phyloP scores from a whole-genome alignment of 2,888 invertebrate genomes.

The Graphium colonna region DNA sequence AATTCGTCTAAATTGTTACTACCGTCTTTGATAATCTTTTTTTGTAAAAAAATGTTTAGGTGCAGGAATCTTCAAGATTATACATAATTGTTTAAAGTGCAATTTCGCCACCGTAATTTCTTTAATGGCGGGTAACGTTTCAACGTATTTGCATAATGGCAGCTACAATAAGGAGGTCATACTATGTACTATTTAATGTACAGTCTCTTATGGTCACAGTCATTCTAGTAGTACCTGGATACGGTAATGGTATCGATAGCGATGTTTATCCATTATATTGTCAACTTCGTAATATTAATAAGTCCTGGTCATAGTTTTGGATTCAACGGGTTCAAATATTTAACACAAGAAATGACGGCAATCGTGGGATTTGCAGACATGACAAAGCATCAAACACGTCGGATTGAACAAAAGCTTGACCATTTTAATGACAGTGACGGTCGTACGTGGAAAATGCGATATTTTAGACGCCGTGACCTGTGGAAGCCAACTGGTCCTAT shows the following conservation, averaged over 20 bases:
- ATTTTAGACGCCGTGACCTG: conserved; percentile 52
- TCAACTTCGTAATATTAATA: conserved; percentile 26
- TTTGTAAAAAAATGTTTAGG: too few species aligned
- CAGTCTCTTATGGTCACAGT: too few species aligned
- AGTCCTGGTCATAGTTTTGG: conserved; percentile 34
- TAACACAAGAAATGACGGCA: conserved; percentile 40
- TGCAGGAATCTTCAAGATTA: too few species aligned
- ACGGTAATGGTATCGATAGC: conserved; percentile 15
- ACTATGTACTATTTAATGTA: too few species aligned
- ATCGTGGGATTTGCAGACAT: conserved; percentile 29
- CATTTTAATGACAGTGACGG: conserved; percentile 52
- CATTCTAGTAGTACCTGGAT: neutral
- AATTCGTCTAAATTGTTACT: too few species aligned
- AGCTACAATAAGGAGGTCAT: too few species aligned
- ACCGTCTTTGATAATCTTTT: too few species aligned
- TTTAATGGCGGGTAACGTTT: too few species aligned
- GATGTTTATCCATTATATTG: conserved; percentile 24
- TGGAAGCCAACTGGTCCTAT: conserved; percentile 56
- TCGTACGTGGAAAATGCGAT: conserved; percentile 60
- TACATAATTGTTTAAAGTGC: too few species aligned
- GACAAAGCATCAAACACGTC: conserved; percentile 36
- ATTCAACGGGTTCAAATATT: conserved; percentile 43
- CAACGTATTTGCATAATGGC: too few species aligned
- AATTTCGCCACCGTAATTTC: too few species aligned
- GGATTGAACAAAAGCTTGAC: conserved; percentile 59